phyloP scores from a whole-genome alignment of 2,113 vertebrate genomes.

The Pipa parva region DNA sequence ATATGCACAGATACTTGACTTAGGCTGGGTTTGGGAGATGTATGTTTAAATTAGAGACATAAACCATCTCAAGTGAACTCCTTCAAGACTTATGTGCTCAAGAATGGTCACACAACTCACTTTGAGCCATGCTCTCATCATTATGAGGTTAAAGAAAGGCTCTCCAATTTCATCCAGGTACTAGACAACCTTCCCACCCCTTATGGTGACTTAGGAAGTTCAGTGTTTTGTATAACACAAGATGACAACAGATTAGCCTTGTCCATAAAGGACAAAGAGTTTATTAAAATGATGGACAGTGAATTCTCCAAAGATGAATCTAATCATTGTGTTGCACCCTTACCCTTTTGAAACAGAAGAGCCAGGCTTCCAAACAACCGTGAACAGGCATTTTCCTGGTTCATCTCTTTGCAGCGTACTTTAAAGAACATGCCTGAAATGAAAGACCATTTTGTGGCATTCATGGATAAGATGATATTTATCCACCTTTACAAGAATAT shows the following conservation, averaged over 20 bases:
- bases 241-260: too few relatives aligned
- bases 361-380: too few relatives aligned
- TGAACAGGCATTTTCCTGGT: too few relatives aligned
- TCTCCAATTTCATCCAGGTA: neutral
- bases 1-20: neutral
- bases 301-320: too few relatives aligned
- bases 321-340: too few relatives aligned
- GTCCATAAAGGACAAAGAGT: too few relatives aligned
- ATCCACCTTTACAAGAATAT: neutral
- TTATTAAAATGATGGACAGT: too few relatives aligned
- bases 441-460: too few relatives aligned
- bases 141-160: neutral
- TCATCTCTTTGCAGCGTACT: too few relatives aligned
- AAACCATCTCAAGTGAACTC: neutral
- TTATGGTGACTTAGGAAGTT: neutral
- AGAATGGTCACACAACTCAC: slow-evolving; percentile 1
- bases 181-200: neutral
- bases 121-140: slow-evolving; percentile 3
- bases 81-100: neutral
- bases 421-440: too few relatives aligned
- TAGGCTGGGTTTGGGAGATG: slow-evolving; percentile 4
- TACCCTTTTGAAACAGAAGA: too few relatives aligned
- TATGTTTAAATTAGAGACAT: neutral
- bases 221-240: neutral
- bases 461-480: neutral